phyloP scores from a whole-genome alignment of 2,797 vertebrate species.

The Spea hammondii region DNA sequence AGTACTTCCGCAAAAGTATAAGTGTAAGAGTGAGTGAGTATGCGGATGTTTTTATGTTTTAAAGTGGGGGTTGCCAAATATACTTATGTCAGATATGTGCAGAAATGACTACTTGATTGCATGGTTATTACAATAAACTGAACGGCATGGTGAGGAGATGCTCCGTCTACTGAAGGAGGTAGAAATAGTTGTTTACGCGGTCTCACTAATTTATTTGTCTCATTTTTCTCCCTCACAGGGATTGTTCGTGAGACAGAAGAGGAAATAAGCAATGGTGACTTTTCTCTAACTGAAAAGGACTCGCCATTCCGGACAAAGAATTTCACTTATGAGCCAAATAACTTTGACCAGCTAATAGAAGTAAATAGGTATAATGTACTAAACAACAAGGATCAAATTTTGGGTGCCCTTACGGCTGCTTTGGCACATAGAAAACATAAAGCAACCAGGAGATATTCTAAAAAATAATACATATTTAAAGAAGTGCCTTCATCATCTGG shows the following conservation, averaged over 20 bases:
- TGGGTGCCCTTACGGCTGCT: constrained; percentile 60
- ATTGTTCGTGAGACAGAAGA: constrained; percentile 66
- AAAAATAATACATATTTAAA: background rate
- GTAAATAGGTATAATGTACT: constrained; percentile 74
- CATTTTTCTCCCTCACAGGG: constrained; percentile 60
- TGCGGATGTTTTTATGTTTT: too few relatives aligned
- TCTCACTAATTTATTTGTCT: background rate
- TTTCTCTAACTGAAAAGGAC: constrained; percentile 62
- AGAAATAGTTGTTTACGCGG: too few relatives aligned
- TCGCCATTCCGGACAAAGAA: constrained; percentile 74
- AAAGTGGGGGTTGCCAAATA: too few relatives aligned
- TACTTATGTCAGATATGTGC: too few relatives aligned
- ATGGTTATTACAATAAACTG: too few relatives aligned
- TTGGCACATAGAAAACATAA: constrained; percentile 57
- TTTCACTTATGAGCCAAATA: constrained; percentile 68
- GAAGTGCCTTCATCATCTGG: too few relatives aligned
- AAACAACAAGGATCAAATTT: constrained; percentile 68
- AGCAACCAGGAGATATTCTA: background rate
- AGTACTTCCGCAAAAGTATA: too few relatives aligned
- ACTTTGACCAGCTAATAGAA: constrained; percentile 71
- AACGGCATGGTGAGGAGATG: too few relatives aligned
- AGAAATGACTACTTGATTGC: too few relatives aligned
- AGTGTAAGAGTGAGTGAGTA: too few relatives aligned
- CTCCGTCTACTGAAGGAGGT: too few relatives aligned
- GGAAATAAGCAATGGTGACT: constrained; percentile 71